Evolutionary conservation across 2,888 invertebrate species (phyloP), one percentile per base, ranked within the genome.

Genomic region (Caenorhabditis doughertyi): DNA sequence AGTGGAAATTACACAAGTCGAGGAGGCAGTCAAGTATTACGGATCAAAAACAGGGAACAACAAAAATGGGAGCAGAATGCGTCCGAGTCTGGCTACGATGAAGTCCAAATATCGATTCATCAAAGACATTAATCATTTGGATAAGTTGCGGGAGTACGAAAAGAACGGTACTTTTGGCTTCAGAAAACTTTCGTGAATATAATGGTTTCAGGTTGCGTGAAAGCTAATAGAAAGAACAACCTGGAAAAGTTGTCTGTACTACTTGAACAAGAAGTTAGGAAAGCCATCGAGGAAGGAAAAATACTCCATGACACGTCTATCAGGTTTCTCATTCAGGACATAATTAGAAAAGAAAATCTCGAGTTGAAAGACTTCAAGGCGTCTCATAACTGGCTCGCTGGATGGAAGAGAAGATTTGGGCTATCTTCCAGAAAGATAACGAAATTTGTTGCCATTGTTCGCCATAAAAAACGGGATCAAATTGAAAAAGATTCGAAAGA

Each of bases 381-480:
- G 0, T 67, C 67, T 0, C 3, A 32, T 23, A 0, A n/a, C 0
- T 67, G 67, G 67, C 8, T 67, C 2, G 21, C 11, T 8, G 13
- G 27, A 4, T 67, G 23, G 25, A 67, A 67, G 23, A 4, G 35
- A 2, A 39, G 23, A 49, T 18, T 53, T 23, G n/a, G 35, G 1
- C 21, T 67, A 0, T 23, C 21, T 21, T 67, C 67, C 2, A n/a
- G 67, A n/a, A 32, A 39, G 23, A 67, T 67, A 11, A 67, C 53
- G 13, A 51, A 53, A 5, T 64, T 64, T 18, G 64, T 64, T 2
- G 27, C 64, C 9, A 16, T 5, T 2, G 2, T 47, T 47, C 44
- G 44, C 16, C 25, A 18, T 18, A 51, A 27, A 13, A 53, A 53
- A 8, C 4, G 21, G 21, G 47, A 53, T 9, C 13, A 35, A 35